These are phyloP conservation scores for Drosophila ficusphila DNA, from an alignment of 1,140 invertebrate species.

Conservation along the genomic window DNA sequence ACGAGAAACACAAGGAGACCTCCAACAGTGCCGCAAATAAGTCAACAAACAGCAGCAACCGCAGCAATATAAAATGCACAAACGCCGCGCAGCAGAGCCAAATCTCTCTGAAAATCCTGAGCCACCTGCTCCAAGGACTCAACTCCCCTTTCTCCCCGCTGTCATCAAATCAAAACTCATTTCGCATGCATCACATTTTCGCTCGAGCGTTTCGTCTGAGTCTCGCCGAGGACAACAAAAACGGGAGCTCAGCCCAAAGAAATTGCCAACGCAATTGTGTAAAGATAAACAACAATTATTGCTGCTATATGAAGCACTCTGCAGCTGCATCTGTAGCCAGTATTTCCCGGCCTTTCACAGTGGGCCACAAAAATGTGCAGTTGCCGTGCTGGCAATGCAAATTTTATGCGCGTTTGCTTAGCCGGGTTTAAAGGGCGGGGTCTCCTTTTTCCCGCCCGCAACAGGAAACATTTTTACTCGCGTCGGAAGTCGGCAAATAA, in stretches of 20 bases:
- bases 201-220: slow-evolving; percentile 51
- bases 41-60: slow-evolving; percentile 64
- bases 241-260: slow-evolving; percentile 53
- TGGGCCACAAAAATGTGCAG: slow-evolving; percentile 52
- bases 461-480: slow-evolving; percentile 63
- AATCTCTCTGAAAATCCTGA: neutral
- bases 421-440: slow-evolving; percentile 1
- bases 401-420: slow-evolving; percentile 64
- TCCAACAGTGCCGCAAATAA: slow-evolving; percentile 65
- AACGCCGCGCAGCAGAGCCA: slow-evolving; percentile 43
- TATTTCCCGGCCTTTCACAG: slow-evolving; percentile 5
- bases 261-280: slow-evolving; percentile 81
- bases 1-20: neutral
- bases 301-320: slow-evolving; percentile 54
- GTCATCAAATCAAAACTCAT: slow-evolving; percentile 80
- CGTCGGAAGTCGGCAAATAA: slow-evolving; percentile 67
- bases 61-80: slow-evolving; percentile 80
- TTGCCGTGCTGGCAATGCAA: slow-evolving; percentile 59
- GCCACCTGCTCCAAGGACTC: slow-evolving; percentile 9
- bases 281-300: slow-evolving; percentile 83
- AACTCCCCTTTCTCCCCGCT: slow-evolving; percentile 11
- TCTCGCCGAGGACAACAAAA: slow-evolving; percentile 37
- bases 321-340: neutral
- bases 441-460: slow-evolving; percentile 13
- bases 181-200: slow-evolving; percentile 80